Base-by-base conservation (phyloP, 2,113 vertebrate genomes). In the Alethe castanea region DNA sequence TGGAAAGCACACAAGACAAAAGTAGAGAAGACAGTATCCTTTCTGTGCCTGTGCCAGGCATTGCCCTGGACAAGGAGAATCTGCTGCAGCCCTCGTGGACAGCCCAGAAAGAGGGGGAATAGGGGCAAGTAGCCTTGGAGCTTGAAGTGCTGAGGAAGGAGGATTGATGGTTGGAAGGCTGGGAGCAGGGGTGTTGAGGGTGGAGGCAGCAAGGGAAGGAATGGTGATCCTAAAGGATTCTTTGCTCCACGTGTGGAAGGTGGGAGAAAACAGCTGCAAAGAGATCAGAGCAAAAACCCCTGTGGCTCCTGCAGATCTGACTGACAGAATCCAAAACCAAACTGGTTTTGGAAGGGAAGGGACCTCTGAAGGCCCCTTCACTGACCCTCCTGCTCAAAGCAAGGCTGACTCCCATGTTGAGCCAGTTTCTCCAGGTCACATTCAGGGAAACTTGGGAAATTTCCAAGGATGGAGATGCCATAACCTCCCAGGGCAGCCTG, bases 1-100 rank as follows among this genome's bases (percentile, higher is more conserved):
- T 99, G 99, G 99, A 99, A 95, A 99, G 98, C 97, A 98, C 99
- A 93, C 99, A 99, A 98, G 99, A 99, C 98, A 99, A 99, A 98
- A 99, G 98, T 98, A 98, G 99, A 98, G 99, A 99, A 99, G 99
- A 99, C 98, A 99, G 99, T 99, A 99, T 99, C 99, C 98, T 99
- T 99, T 97, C 62, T 88, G 13, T 82, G 72, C 71, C 79, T 56
- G 56, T 62, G 76, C 90, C 86, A 88, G 86, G 87, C 56, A 0
- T 90, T 70, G 7, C 60, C 10, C 33, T 13, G 59, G 25, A 54
- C 0, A 5, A 73, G 60, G 72, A 81, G 12, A 52, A 64, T 1
- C 40, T 19, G 0, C 79, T 66, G 54, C 65, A 88, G 78, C 83
- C 29, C 22, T 78, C 1, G 0, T 28, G 53, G 60, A 50, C 57